These are phyloP conservation scores for Agraylea sexmaculata DNA, from an alignment of 1,140 invertebrate species.

Conservation along the genomic window DNA sequence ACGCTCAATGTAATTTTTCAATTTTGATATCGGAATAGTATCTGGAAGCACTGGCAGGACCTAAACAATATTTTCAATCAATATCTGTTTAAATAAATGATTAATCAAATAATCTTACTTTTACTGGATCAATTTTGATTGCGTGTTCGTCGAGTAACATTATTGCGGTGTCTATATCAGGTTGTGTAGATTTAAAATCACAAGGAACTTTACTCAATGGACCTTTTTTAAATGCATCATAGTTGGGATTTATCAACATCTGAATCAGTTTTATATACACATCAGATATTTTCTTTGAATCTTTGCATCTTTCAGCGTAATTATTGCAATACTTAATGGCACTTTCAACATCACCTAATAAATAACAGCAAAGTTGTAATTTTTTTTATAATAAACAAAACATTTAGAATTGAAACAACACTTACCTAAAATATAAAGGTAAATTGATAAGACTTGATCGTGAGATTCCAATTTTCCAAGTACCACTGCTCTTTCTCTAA, in stretches of 20 bases:
- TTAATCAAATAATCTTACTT: slow-evolving; percentile 32
- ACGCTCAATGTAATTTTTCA: slow-evolving; percentile 67
- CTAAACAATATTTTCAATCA: slow-evolving; percentile 28
- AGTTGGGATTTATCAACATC: slow-evolving; percentile 51
- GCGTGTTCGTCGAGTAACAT: slow-evolving; percentile 71
- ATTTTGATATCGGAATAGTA: slow-evolving; percentile 54
- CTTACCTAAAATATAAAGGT: slow-evolving; percentile 58
- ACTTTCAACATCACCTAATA: slow-evolving; percentile 57
- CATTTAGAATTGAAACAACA: neutral
- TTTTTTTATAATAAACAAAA: neutral
- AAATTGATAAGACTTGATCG: slow-evolving; percentile 85
- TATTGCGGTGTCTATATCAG: slow-evolving; percentile 68
- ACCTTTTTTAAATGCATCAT: slow-evolving; percentile 30
- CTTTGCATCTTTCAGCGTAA: slow-evolving; percentile 40
- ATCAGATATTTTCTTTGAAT: slow-evolving; percentile 38
- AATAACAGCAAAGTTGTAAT: neutral
- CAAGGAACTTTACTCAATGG: slow-evolving; percentile 28
- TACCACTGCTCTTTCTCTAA: slow-evolving; percentile 88
- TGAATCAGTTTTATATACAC: slow-evolving; percentile 55
- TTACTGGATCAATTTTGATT: slow-evolving; percentile 65
- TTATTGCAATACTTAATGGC: slow-evolving; percentile 79
- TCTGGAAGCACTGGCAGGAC: slow-evolving; percentile 65
- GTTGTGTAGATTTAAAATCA: slow-evolving; percentile 40
- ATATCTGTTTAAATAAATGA: neutral
- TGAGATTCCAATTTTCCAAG: slow-evolving; percentile 80